Conservation (phyloP, 64 coral and sea anemone species). For the Anthopleura sola region DNA sequence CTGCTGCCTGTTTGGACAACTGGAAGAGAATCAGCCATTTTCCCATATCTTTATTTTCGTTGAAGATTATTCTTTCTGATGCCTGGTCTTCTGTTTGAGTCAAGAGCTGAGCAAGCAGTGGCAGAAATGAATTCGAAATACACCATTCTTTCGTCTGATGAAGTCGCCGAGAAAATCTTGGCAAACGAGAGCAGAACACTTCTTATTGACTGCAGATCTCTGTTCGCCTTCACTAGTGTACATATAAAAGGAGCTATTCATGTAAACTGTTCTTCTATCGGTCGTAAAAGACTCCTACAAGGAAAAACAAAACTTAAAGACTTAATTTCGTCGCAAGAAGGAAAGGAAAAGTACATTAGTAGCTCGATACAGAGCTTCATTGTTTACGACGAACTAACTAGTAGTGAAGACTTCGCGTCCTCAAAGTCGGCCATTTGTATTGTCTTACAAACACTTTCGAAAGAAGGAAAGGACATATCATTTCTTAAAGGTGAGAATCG, state of each 20-base stretch:
- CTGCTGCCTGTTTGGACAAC: neutral
- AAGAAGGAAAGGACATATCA: slow-evolving; percentile 94
- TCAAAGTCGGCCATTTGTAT: slow-evolving; percentile 73
- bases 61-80: slow-evolving; percentile 68
- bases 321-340: slow-evolving; percentile 90
- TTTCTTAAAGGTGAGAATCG: slow-evolving; percentile 79
- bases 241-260: slow-evolving; percentile 99
- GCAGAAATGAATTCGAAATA: slow-evolving; percentile 55
- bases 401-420: slow-evolving; percentile 35
- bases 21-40: neutral
- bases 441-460: slow-evolving; percentile 86
- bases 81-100: slow-evolving; percentile 68
- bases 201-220: slow-evolving; percentile 82
- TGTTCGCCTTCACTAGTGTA: slow-evolving; percentile 76
- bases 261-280: slow-evolving; percentile 93
- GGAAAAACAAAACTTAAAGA: slow-evolving; percentile 97
- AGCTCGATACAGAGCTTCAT: slow-evolving; percentile 61
- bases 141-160: slow-evolving; percentile 53
- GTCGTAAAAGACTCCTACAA: slow-evolving; percentile 76
- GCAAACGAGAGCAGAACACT: slow-evolving; percentile 47
- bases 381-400: slow-evolving; percentile 83
- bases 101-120: slow-evolving; percentile 25
- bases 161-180: slow-evolving; percentile 69
- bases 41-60: neutral
- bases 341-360: slow-evolving; percentile 88